Percentiles rank a stretch among this genome's conserved stretches.
Evolutionary conservation across 2,888 invertebrate genomes (phyloP).

Genomic region (Patella ulyssiponensis): DNA sequence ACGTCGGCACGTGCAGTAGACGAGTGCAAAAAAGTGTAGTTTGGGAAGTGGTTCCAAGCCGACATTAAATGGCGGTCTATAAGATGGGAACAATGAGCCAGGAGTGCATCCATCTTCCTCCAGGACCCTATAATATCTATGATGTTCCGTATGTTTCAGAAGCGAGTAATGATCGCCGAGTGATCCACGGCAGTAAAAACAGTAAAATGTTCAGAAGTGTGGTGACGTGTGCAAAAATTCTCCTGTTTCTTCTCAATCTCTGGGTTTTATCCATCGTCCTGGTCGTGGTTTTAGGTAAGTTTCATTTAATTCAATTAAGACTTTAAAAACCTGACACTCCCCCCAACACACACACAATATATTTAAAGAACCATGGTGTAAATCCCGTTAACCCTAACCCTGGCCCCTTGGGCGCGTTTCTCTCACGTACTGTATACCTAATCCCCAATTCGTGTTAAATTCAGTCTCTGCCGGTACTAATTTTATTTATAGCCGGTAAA

Average conservation of each 20-base stretch:
- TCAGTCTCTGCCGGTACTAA: too few species aligned
- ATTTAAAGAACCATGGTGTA: too few species aligned
- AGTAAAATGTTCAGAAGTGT: constrained; percentile 21
- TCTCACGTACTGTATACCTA: too few species aligned
- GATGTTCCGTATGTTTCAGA: background rate
- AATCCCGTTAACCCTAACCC: too few species aligned
- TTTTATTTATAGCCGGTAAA: too few species aligned
- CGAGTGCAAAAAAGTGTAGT: background rate
- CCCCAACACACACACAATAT: too few species aligned
- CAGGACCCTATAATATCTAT: background rate
- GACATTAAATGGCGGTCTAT: background rate
- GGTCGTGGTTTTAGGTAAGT: constrained; percentile 37
- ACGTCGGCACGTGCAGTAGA: background rate
- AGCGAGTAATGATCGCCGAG: background rate
- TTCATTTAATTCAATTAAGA: background rate
- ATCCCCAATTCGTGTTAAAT: too few species aligned
- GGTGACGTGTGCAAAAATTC: constrained; percentile 27
- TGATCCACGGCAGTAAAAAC: background rate
- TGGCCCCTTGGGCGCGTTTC: too few species aligned
- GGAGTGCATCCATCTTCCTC: background rate
- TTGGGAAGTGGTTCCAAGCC: background rate
- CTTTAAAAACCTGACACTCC: too few species aligned
- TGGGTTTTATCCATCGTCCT: constrained; percentile 39
- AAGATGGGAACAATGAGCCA: background rate
- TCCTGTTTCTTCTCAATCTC: constrained; percentile 30